Evolutionary conservation across 2,888 invertebrate genomes (phyloP).

Genomic region (Microctonus aethiopoides): DNA sequence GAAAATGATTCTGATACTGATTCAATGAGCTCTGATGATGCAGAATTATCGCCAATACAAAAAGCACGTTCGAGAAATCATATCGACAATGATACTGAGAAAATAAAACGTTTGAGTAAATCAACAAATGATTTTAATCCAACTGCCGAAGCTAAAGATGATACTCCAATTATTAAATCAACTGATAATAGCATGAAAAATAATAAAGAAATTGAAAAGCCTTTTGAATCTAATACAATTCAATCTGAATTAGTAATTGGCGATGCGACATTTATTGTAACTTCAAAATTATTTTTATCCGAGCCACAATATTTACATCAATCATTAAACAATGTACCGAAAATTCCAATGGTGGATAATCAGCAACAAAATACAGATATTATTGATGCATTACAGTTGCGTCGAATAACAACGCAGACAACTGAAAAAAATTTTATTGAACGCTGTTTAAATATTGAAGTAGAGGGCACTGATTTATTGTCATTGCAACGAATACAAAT

Average conservation of each 20-base stretch:
- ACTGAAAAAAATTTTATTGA: slow-evolving; percentile 50
- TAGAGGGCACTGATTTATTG: slow-evolving; percentile 58
- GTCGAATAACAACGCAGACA: slow-evolving; percentile 48
- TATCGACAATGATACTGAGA: slow-evolving; percentile 55
- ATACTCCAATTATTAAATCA: not conserved
- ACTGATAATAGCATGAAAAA: not conserved
- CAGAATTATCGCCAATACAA: slow-evolving; percentile 60
- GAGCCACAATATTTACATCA: slow-evolving; percentile 46
- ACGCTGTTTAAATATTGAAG: slow-evolving; percentile 60
- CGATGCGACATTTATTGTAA: slow-evolving; percentile 57
- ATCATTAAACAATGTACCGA: slow-evolving; percentile 4
- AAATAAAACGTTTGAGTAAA: slow-evolving; percentile 47
- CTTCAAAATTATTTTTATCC: slow-evolving; percentile 54
- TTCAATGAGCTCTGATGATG: slow-evolving; percentile 54
- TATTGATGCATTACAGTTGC: slow-evolving; percentile 60
- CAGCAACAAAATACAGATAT: slow-evolving; percentile 41
- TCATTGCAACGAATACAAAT: slow-evolving; percentile 56
- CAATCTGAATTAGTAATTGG: slow-evolving; percentile 57
- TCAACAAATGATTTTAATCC: slow-evolving; percentile 46
- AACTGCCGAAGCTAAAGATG: not conserved
- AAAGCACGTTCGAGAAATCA: slow-evolving; percentile 59
- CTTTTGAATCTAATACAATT: slow-evolving; percentile 44
- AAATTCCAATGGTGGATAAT: not conserved
- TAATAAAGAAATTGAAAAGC: not conserved
- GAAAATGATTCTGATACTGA: slow-evolving; percentile 60